phyloP scores from a whole-genome alignment of 2,888 invertebrate species.

The Shargacucullia verbasci region DNA sequence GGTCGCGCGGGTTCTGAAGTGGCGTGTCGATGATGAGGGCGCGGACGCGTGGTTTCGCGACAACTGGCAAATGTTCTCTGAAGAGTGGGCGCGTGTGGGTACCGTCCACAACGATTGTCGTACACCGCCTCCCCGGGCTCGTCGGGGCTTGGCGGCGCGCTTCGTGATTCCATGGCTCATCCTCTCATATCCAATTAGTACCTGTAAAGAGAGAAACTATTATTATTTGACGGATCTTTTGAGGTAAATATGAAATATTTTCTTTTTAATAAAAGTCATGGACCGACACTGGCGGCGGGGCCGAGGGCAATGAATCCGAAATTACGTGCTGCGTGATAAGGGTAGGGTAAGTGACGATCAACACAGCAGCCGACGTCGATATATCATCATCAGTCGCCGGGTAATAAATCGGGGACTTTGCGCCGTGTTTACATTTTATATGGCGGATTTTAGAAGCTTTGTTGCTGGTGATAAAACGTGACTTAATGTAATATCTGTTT shows the following conservation, averaged over 20 bases:
- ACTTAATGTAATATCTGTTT: constrained; percentile 33
- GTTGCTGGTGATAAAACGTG: constrained; percentile 41
- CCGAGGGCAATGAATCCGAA: constrained; percentile 86
- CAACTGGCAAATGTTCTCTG: constrained; percentile 85
- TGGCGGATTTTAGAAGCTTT: constrained; percentile 63
- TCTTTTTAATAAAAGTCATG: constrained; percentile 72
- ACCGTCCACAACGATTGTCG: constrained; percentile 93
- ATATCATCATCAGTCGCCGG: constrained; percentile 87
- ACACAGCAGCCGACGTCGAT: constrained; percentile 86
- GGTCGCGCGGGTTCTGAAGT: constrained; percentile 83
- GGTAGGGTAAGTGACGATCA: constrained; percentile 88
- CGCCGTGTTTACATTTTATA: constrained; percentile 78
- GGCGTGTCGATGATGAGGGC: constrained; percentile 83
- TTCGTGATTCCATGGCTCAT: constrained; percentile 89
- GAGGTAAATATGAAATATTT: constrained; percentile 63
- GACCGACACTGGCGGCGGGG: constrained; percentile 62
- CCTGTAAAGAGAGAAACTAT: constrained; percentile 71
- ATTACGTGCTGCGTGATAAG: constrained; percentile 85
- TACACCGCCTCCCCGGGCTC: constrained; percentile 90
- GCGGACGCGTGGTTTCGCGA: constrained; percentile 78
- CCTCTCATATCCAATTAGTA: constrained; percentile 80
- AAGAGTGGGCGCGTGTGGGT: constrained; percentile 88
- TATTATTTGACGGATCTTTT: constrained; percentile 48
- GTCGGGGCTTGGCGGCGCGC: constrained; percentile 89
- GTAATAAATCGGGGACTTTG: constrained; percentile 82